phyloP scores from a whole-genome alignment of 2,113 vertebrate genomes.

The Anser cygnoides region DNA sequence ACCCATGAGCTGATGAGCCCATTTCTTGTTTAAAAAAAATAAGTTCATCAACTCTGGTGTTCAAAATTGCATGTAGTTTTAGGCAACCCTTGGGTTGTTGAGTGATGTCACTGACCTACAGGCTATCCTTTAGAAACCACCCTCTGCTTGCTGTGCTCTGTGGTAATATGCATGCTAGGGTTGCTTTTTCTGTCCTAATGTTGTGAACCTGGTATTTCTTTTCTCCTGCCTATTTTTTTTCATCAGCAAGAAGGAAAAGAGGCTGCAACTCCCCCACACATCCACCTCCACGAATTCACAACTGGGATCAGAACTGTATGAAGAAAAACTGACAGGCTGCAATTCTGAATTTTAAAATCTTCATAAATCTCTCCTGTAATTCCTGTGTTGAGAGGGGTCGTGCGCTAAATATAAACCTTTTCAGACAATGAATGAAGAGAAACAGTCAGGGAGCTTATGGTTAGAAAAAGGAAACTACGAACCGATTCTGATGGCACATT shows the following conservation, averaged over 20 bases:
- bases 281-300: slow-evolving; percentile 27
- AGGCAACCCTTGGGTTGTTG: neutral
- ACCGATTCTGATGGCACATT: neutral
- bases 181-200: neutral
- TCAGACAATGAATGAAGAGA: neutral
- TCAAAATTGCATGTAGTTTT: neutral
- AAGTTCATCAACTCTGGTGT: neutral
- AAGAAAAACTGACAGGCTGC: slow-evolving; percentile 11
- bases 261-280: slow-evolving; percentile 13
- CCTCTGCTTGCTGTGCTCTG: neutral
- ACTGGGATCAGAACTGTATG: neutral
- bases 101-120: neutral
- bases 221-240: neutral
- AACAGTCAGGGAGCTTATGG: neutral
- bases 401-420: slow-evolving; percentile 44
- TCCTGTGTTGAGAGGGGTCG: neutral
- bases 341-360: neutral
- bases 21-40: neutral
- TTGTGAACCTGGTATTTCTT: neutral
- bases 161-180: neutral
- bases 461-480: neutral
- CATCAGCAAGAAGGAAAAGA: neutral
- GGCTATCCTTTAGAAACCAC: neutral
- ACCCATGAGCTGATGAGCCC: neutral
- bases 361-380: neutral